phyloP scores from a whole-genome alignment of 2,888 invertebrate genomes.

The Drosophila mayaguana region DNA sequence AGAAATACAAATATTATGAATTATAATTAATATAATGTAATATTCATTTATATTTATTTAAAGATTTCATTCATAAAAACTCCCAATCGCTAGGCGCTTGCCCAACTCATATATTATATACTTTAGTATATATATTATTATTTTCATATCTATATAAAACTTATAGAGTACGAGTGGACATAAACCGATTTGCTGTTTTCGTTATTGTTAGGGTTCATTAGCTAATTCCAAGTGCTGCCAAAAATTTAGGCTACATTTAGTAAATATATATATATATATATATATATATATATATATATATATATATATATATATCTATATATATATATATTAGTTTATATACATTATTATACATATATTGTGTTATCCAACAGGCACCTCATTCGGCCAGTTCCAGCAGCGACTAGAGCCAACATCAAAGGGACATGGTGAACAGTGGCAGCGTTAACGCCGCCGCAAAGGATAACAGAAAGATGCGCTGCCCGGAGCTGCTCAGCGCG shows the following conservation, averaged over 20 bases:
- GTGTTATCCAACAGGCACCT: slow-evolving; percentile 17
- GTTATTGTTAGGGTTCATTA: slow-evolving; percentile 60
- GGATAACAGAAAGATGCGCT: slow-evolving; percentile 82
- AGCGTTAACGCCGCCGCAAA: slow-evolving; percentile 81
- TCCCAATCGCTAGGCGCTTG: slow-evolving; percentile 44
- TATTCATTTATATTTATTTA: not conserved
- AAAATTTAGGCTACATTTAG: slow-evolving; percentile 57
- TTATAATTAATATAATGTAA: not conserved
- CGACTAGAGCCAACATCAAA: slow-evolving; percentile 76
- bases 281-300: slow-evolving; percentile 35
- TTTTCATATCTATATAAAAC: slow-evolving; percentile 57
- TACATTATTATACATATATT: slow-evolving; percentile 68
- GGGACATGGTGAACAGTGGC: slow-evolving; percentile 78
- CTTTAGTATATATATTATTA: slow-evolving; percentile 17
- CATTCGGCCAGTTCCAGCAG: slow-evolving; percentile 40
- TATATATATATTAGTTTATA: slow-evolving; percentile 38
- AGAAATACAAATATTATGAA: not conserved
- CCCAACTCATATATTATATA: slow-evolving; percentile 29
- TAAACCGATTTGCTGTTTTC: slow-evolving; percentile 73
- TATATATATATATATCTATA: slow-evolving; percentile 20
- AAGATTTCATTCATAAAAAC: not conserved
- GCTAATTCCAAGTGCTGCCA: slow-evolving; percentile 69
- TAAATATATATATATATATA: slow-evolving; percentile 31
- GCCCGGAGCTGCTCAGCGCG: slow-evolving; percentile 90
- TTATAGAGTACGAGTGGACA: slow-evolving; percentile 71